Base-by-base conservation (phyloP, 1,140 invertebrate genomes). In the Nebria ingens region DNA sequence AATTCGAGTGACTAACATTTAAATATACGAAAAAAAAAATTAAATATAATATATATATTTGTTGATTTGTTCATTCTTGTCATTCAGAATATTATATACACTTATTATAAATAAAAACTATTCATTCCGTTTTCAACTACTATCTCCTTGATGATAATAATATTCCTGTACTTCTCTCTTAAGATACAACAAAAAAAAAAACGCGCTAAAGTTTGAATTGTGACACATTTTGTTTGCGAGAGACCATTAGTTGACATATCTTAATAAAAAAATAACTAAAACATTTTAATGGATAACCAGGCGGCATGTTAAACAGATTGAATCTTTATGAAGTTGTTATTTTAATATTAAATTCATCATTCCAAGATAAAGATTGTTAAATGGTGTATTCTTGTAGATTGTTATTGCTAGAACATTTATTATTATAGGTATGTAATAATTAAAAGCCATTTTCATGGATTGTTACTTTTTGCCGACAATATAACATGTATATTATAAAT, bases 401-500 rank as follows among this genome's bases (percentile, higher is more conserved):
- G 67, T 69, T 69, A 69, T 68, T 63, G 62, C 63, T 69, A 69
- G 67, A 66, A 58, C 67, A 67, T 69, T 68, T 68, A 69, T 69
- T 62, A 60, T 60, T 65, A 67, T 65, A 66, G 59, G 58, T 61
- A 61, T 62, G 57, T 62, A 61, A 59, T 63, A 61, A 58, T 57
- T 62, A 53, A 58, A 65, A 59, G 58, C 67, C 66, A 68, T 67
- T 64, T n/a, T 59, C 59, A 69, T 69, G 66, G 67, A 68, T 64
- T 65, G 67, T 69, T 69, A 69, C 62, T 68, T 69, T 67, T 69
- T 69, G 67, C 67, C 64, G 66, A 69, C 67, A 69, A 69, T 69
- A 69, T 69, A 69, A 64, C 53, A 63, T 62, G 55, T 57, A 34
- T 45, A 45, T 45, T 45, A 45, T 45, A 45, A 45, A 45, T 45